Base-by-base conservation (phyloP, 1,140 invertebrate species). In the Rhopalosiphum maidis region DNA sequence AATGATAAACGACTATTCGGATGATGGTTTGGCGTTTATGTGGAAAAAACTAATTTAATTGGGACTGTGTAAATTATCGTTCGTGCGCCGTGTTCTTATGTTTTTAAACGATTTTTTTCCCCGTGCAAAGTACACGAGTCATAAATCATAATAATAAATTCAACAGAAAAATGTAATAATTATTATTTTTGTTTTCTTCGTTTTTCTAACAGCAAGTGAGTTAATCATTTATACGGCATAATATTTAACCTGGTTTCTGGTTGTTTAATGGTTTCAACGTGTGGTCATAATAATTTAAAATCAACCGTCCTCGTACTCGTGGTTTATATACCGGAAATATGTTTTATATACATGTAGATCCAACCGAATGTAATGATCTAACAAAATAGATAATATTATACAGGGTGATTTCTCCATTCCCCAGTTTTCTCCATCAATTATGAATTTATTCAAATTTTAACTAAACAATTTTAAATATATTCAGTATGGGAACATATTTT, bases 81-180 rank as follows among this genome's bases (percentile, higher is more conserved):
- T 18, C n/a, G 60, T n/a, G 60, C 60, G 4, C 25, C 3, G 9
- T 77, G 30, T 77, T 77, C 60, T n/a, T n/a, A 30, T 18, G 60
- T n/a, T 77, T 77, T 77, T 77, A 77, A 77, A 77, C 30, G 60
- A 77, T 15, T 68, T 77, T 77, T 77, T 18, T 68, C 4, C 60
- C 30, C 21, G 21, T 21, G 30, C 0, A 77, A 77, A n/a, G 60
- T 77, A 77, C 60, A 77, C n/a, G n/a, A 77, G 30, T 77, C 60
- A 77, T 77, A 77, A 77, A 77, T 77, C 15, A 77, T 77, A 77
- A 77, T 77, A 77, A 77, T 77, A 77, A n/a, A 77, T 77, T n/a
- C 30, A n/a, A 68, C 60, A n/a, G 15, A 77, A 77, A 77, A 77
- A 77, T 77, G n/a, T 18, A 77, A 77, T 77, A n/a, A 77, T 77